Percentiles rank a stretch among this genome's conserved stretches.
Conservation (phyloP, 2,797 vertebrate species). For the Gobio occitaniae region DNA sequence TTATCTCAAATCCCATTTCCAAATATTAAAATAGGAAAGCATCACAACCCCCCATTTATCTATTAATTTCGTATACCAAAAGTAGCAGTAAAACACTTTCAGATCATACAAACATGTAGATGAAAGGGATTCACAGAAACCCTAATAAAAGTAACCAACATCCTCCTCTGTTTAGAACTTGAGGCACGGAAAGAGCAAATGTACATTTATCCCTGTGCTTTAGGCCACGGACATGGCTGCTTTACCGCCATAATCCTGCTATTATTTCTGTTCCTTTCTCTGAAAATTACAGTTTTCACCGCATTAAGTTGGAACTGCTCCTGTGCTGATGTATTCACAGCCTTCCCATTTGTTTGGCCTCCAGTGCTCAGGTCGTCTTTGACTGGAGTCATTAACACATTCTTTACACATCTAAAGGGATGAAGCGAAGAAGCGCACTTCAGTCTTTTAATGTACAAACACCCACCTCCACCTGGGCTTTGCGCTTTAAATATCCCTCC, state of each 20-base stretch:
- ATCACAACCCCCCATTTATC: constrained; percentile 1
- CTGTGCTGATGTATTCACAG: constrained; percentile 57
- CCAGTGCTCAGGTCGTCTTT: constrained; percentile 54
- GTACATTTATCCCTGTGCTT: constrained; percentile 54
- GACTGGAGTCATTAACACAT: constrained; percentile 73
- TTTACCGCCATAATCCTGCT: constrained; percentile 57
- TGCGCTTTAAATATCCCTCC: constrained; percentile 71
- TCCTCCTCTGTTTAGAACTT: constrained; percentile 44
- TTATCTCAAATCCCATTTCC: constrained; percentile 28
- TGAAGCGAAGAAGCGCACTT: constrained; percentile 54
- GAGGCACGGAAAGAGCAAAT: constrained; percentile 41
- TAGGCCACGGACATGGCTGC: constrained; percentile 59
- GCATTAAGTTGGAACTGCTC: constrained; percentile 67
- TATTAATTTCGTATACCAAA: constrained; percentile 26
- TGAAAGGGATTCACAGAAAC: constrained; percentile 38
- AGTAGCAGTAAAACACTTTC: constrained; percentile 27
- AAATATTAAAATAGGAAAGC: background rate
- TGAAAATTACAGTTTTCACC: constrained; percentile 70
- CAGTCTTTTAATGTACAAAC: constrained; percentile 68
- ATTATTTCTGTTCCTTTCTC: constrained; percentile 59
- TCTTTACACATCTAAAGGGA: constrained; percentile 71
- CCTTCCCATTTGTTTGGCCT: constrained; percentile 63
- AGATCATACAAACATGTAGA: constrained; percentile 33
- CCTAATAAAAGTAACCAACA: constrained; percentile 44
- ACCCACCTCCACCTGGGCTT: constrained; percentile 58